phyloP scores from a whole-genome alignment of 2,797 vertebrate species.

The Anisognathus igniventris region DNA sequence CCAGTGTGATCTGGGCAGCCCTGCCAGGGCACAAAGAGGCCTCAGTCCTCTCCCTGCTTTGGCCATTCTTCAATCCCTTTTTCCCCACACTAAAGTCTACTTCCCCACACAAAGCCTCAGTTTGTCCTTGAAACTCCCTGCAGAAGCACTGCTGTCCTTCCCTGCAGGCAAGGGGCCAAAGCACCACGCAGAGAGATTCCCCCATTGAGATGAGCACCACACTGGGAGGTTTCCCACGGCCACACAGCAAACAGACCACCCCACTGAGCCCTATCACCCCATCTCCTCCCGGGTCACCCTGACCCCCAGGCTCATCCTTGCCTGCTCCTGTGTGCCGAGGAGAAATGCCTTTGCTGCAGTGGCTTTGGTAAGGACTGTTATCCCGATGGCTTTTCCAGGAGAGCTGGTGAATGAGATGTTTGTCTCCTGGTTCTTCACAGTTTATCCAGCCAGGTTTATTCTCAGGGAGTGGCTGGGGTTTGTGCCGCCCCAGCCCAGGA shows the following conservation, averaged over 20 bases:
- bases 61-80: not conserved
- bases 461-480: constrained; percentile 16
- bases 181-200: not conserved
- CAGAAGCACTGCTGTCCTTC: not conserved
- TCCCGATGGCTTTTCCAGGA: not conserved
- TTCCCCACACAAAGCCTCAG: not conserved
- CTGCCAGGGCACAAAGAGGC: not conserved
- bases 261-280: not conserved
- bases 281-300: fast-evolving
- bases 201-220: not conserved
- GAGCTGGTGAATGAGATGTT: constrained; percentile 38
- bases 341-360: not conserved
- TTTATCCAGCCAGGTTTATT: constrained; percentile 49
- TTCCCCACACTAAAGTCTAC: not conserved
- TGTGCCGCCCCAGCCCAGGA: not conserved
- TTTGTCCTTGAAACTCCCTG: not conserved
- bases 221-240: not conserved
- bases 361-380: not conserved
- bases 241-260: not conserved
- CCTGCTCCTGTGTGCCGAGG: not conserved
- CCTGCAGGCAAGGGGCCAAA: not conserved
- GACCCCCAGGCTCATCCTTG: not conserved
- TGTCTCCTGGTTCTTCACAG: constrained; percentile 6
- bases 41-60: not conserved
- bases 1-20: not conserved